Evolutionary conservation across 2,113 vertebrate species (phyloP), one percentile per base, ranked within the genome.

Genomic region (Alaudala cheleensis): DNA sequence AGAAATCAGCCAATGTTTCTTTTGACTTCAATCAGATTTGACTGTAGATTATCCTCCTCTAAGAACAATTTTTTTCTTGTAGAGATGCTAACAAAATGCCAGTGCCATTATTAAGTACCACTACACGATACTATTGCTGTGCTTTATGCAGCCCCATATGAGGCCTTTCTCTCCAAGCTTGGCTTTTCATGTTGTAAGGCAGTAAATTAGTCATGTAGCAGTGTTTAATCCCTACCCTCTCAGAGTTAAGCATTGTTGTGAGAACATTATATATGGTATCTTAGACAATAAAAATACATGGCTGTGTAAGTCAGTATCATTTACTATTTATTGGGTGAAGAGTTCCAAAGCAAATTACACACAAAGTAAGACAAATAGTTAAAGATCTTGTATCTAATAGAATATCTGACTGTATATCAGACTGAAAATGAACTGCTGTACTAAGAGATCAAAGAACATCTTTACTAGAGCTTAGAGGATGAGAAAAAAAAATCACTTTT

Each of bases 341-440:
- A 94, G 88, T 81, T 94, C 73, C 67, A 91, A 97, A 96, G 92
- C 81, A 97, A 97, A 97, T 97, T 95, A 96, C 84, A 37, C 71
- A 49, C 67, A 86, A 94, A 95, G 71, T 90, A 94, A 94, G 80
- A 93, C 91, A 85, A 66, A 81, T 87, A 64, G 93, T 91, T 95
- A 95, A 96, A 95, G 84, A 92, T 90, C 81, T 82, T n/a, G 49
- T 94, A 94, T 91, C 88, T 94, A 92, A 96, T 78, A 70, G 92
- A 96, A 97, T 88, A 82, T 49, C 70, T 88, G 65, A 66, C 86
- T 92, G 62, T 67, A 81, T 39, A 79, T 91, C 78, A 92, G 92
- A 84, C 78, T 89, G 61, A 64, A 78, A 85, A 97, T 91, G 88
- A 93, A 91, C 88, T 61, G 85, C 54, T 91, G 64, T 83, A 84